Evolutionary conservation across 2,888 invertebrate species (phyloP), one percentile per base, ranked within the genome.

Genomic region (Baronia brevicornis): DNA sequence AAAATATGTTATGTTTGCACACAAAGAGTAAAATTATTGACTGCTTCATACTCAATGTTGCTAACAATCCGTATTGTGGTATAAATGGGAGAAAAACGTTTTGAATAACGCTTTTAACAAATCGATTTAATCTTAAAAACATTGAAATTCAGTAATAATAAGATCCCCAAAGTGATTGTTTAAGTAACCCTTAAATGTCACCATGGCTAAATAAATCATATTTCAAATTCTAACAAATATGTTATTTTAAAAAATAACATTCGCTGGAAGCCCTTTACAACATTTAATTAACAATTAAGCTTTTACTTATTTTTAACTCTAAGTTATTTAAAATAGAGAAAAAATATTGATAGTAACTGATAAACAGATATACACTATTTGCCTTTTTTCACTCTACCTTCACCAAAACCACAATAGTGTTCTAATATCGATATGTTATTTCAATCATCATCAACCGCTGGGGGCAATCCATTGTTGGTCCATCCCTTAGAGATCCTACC

Each of bases 11-110:
- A 7, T 29, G 22, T 28, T 33, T 27, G 19, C 30, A 22, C 28
- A 28, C 31, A 38, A 32, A 41, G 31, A 38, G 33, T 32, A 17
- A 35, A 43, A 43, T 41, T 44, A 44, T 39, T 40, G 33, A 26
- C 22, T 32, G 13, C 26, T 45, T 43, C 43, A 33, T 38, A 32
- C 26, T 33, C 23, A 32, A 29, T 26, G 23, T 29, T 33, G 28
- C 35, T 45, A 38, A 41, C 36, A 30, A 36, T 31, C 17, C 19
- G n/a, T n/a, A n/a, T 34, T 34, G 28, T 34, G 6, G 15, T 24
- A 38, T 14, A 39, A 28, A 34, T 18, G 29, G 31, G 36, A 33
- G 39, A 26, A 27, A 33, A 34, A 34, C 26, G 36, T 15, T 18
- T 33, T 39, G 32, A 36, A 38, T 38, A 33, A 32, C 46, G 28